These are phyloP conservation scores for Brachionus calyciflorus DNA, from an alignment of 1,140 invertebrate genomes.

Conservation along the genomic window DNA sequence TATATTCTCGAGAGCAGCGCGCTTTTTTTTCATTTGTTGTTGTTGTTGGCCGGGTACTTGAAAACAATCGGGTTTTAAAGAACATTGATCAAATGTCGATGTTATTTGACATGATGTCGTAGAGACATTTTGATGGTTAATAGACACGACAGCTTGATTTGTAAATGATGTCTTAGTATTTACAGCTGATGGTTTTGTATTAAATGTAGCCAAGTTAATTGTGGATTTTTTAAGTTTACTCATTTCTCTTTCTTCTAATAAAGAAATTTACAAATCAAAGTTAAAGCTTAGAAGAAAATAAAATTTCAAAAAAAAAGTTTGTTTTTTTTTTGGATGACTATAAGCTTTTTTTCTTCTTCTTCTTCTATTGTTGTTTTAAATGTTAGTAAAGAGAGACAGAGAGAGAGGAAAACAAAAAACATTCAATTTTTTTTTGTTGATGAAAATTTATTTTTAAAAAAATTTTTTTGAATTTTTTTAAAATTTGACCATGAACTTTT, in stretches of 20 bases:
- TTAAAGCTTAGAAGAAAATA: no score
- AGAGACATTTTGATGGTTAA: not conserved
- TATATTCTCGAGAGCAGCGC: slow-evolving; percentile 41
- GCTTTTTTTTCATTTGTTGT: slow-evolving; percentile 27
- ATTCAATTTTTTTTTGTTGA: no score
- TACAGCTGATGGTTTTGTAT: not conserved
- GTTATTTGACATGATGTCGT: not conserved
- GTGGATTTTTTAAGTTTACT: slow-evolving; percentile 28
- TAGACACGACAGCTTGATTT: slow-evolving; percentile 17
- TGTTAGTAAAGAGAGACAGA: no score
- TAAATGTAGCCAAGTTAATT: not conserved
- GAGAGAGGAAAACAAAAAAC: no score
- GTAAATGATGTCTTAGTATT: not conserved
- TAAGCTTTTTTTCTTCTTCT: no score
- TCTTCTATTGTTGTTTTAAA: no score
- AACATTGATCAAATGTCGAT: not conserved
- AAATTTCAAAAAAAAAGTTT: no score
- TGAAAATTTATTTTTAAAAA: no score
- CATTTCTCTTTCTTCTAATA: not conserved
- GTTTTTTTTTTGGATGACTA: no score
- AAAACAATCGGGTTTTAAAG: not conserved
- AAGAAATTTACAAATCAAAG: no score
- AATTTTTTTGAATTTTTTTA: no score
- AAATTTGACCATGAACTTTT: no score
- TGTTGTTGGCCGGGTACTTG: not conserved